A percentile compares a stretch with the other conserved stretches of the same genome.
These are phyloP conservation scores for Liodrosophila aerea DNA, from an alignment of 2,888 invertebrate species.

Conservation along the genomic window DNA sequence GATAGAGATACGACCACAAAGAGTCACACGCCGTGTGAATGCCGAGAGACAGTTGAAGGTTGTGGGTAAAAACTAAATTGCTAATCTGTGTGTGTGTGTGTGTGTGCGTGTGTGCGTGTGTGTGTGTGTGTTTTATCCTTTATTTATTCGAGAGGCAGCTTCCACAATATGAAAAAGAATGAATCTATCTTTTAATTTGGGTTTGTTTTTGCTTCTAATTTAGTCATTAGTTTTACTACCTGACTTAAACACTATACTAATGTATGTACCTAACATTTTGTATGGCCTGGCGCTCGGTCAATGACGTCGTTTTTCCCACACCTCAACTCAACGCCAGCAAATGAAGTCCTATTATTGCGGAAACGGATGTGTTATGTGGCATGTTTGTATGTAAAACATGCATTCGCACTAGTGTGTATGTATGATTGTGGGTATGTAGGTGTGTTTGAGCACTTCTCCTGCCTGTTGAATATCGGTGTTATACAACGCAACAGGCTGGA, in stretches of 20 bases:
- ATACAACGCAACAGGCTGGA: constrained; percentile 54
- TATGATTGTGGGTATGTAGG: background rate
- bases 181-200: too few relatives aligned
- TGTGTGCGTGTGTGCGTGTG: too few relatives aligned
- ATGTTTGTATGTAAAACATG: background rate
- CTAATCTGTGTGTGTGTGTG: too few relatives aligned
- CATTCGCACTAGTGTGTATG: background rate
- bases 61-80: too few relatives aligned
- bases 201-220: too few relatives aligned
- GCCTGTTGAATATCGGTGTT: constrained; percentile 78
- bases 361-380: constrained; percentile 57
- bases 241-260: too few relatives aligned
- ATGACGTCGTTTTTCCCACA: constrained; percentile 1
- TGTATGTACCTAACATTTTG: too few relatives aligned
- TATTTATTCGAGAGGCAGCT: too few relatives aligned
- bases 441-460: constrained; percentile 38
- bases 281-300: background rate
- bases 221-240: too few relatives aligned
- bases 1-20: constrained; percentile 1
- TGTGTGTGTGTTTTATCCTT: too few relatives aligned
- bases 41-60: too few relatives aligned
- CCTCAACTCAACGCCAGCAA: constrained; percentile 14
- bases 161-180: too few relatives aligned
- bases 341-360: constrained; percentile 56
- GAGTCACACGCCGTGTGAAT: background rate